Evolutionary conservation across 2,888 invertebrate species (phyloP), one percentile per base, ranked within the genome.

Genomic region (Thelaira solivaga): DNA sequence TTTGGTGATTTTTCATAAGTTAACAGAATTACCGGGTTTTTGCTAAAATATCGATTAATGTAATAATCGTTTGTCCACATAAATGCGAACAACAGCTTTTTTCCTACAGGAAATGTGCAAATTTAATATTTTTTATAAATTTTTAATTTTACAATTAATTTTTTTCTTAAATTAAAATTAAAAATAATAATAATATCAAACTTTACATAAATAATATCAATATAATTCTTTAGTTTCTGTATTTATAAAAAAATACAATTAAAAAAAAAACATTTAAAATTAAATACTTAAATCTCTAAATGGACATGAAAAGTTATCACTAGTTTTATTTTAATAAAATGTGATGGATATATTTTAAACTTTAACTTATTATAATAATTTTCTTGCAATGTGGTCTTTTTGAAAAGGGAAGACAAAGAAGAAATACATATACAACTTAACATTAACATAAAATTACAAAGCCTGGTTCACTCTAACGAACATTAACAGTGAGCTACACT

Each of bases 331-430:
- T 31, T 71, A 49, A 77, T 76, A 73, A 79, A 80, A 75, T 81
- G 82, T 83, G 82, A 83, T 83, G 82, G 2, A 26, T 24, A 55
- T 10, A 65, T 13, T 31, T 47, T 24, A 11, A 8, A 55, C 6
- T 2, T 26, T 20, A n/a, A 43, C 4, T 16, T 20, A 31, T 1
- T 20, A 11, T n/a, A 13, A n/a, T 31, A 34, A 34, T 24, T 62
- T 24, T 22, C 22, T 36, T 62, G 2, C 2, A 62, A 4, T 26
- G n/a, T 22, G 41, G 8, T 31, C 24, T 51, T 22, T 29, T 11
- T 20, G 1, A 20, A 51, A 20, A n/a, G n/a, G 51, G 36, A 72
- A 55, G 72, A 55, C 62, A 26, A 43, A 43, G 18, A 18, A n/a
- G 24, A 31, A 61, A 34, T 11, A 16, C 7, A 13, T 57, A 45